phyloP scores from a whole-genome alignment of 2,888 invertebrate species.

The Andrena bucephala region DNA sequence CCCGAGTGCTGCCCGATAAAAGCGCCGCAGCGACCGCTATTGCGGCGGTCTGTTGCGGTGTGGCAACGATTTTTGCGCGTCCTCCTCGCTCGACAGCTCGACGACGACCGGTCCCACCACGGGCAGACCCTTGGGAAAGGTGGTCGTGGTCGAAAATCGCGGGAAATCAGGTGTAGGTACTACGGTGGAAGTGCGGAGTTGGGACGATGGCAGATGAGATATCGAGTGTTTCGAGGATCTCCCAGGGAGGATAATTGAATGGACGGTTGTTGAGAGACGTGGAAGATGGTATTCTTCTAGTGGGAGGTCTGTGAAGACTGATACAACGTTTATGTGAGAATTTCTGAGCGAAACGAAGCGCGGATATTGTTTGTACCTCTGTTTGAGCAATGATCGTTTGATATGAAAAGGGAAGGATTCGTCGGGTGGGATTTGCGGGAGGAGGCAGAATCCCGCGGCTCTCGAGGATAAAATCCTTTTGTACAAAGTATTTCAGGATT shows the following conservation, averaged over 20 bases:
- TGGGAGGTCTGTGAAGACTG: too few relatives aligned
- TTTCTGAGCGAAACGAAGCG: too few relatives aligned
- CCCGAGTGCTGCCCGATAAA: conserved; percentile 16
- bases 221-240: too few relatives aligned
- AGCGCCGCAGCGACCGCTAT: neutral
- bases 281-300: too few relatives aligned
- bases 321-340: too few relatives aligned
- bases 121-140: neutral
- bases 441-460: neutral
- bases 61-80: neutral
- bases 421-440: neutral
- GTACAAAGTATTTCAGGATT: neutral
- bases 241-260: too few relatives aligned
- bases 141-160: neutral
- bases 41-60: neutral
- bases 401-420: neutral
- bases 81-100: neutral
- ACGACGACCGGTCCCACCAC: neutral
- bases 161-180: too few relatives aligned
- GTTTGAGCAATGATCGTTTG: too few relatives aligned
- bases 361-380: neutral
- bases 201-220: too few relatives aligned
- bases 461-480: neutral
- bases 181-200: too few relatives aligned
- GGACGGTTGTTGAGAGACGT: too few relatives aligned